Evolutionary conservation across 2,888 invertebrate species (phyloP).

Genomic region (Pyralis farinalis): DNA sequence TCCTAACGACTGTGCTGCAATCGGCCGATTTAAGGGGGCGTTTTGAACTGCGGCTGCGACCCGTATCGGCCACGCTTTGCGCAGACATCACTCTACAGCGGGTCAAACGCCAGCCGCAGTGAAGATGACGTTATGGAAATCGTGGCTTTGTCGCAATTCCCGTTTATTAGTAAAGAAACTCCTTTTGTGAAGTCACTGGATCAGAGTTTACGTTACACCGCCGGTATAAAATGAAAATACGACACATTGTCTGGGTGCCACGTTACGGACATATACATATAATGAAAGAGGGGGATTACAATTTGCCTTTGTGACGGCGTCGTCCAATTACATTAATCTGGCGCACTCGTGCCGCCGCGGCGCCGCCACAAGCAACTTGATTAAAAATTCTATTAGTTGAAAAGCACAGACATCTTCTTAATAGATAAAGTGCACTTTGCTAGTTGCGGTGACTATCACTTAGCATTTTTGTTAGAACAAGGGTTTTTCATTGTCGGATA

Average conservation of each 20-base stretch:
- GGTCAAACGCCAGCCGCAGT: slow-evolving; percentile 53
- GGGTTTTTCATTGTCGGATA: too few relatives aligned
- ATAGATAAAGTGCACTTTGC: slow-evolving; percentile 67
- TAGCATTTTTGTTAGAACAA: slow-evolving; percentile 10
- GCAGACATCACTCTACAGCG: slow-evolving; percentile 42
- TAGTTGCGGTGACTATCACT: slow-evolving; percentile 40
- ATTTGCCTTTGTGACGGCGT: slow-evolving; percentile 79
- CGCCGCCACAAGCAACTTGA: slow-evolving; percentile 73
- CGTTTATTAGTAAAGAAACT: slow-evolving; percentile 54
- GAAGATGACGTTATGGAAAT: slow-evolving; percentile 61
- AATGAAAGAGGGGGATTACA: slow-evolving; percentile 76
- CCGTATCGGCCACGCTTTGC: slow-evolving; percentile 44
- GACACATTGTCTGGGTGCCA: slow-evolving; percentile 59
- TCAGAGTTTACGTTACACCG: slow-evolving; percentile 28
- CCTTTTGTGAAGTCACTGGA: slow-evolving; percentile 37
- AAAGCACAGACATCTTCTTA: slow-evolving; percentile 71
- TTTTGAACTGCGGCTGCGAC: slow-evolving; percentile 47
- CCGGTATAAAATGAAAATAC: slow-evolving; percentile 49
- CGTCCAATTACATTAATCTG: slow-evolving; percentile 80
- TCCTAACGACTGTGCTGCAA: slow-evolving; percentile 77
- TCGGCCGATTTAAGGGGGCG: slow-evolving; percentile 72
- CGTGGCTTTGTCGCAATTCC: slow-evolving; percentile 48
- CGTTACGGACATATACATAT: slow-evolving; percentile 58
- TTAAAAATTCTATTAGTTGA: slow-evolving; percentile 80
- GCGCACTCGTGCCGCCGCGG: slow-evolving; percentile 57